Conservation (phyloP, 2,888 invertebrate species). For the Sarcophaga variegata region DNA sequence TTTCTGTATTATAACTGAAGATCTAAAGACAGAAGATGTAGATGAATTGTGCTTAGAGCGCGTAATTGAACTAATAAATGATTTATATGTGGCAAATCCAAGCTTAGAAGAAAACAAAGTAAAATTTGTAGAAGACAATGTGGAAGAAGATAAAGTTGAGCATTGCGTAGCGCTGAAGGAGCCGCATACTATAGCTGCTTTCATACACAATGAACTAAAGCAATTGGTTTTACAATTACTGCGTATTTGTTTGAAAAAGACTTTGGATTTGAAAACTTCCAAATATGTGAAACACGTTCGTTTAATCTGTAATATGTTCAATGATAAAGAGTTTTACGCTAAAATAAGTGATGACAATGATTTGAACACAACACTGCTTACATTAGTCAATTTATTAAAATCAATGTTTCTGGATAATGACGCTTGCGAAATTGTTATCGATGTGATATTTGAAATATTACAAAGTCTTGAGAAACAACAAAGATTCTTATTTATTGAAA, state of each 20-base stretch:
- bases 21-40: slow-evolving; percentile 71
- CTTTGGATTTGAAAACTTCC: slow-evolving; percentile 81
- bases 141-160: slow-evolving; percentile 16
- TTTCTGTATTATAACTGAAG: slow-evolving; percentile 73
- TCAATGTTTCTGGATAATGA: slow-evolving; percentile 80
- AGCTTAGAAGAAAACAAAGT: slow-evolving; percentile 83
- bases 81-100: slow-evolving; percentile 77
- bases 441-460: slow-evolving; percentile 85
- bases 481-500: slow-evolving; percentile 83
- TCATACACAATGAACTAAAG: slow-evolving; percentile 77
- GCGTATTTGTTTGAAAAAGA: slow-evolving; percentile 84
- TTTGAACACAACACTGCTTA: slow-evolving; percentile 75
- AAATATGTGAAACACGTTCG: slow-evolving; percentile 83
- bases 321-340: slow-evolving; percentile 83
- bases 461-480: slow-evolving; percentile 83
- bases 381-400: slow-evolving; percentile 73
- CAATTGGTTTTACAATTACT: slow-evolving; percentile 76
- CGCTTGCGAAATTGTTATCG: slow-evolving; percentile 83
- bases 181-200: slow-evolving; percentile 70
- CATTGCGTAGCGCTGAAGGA: slow-evolving; percentile 17
- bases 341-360: slow-evolving; percentile 79
- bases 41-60: slow-evolving; percentile 78
- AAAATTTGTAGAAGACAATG: slow-evolving; percentile 81
- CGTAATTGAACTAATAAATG: slow-evolving; percentile 81
- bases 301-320: slow-evolving; percentile 84